Percentiles rank a stretch among this genome's conserved stretches.
These are phyloP conservation scores for Epizoanthus rinbou DNA, from an alignment of 92 coral and sea anemone species.

Conservation along the genomic window DNA sequence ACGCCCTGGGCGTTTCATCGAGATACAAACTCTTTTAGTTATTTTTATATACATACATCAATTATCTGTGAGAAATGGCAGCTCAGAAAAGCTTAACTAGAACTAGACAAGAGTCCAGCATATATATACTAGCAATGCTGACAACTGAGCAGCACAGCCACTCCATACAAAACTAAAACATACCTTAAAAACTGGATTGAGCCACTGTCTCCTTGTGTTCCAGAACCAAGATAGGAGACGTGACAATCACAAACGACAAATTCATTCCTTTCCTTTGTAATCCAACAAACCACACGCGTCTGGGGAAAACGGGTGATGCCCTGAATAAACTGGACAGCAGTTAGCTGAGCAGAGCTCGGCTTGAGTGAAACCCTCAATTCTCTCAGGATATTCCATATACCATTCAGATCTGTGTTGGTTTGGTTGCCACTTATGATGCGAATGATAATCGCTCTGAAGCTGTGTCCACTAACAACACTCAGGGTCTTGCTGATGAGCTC, in stretches of 20 bases:
- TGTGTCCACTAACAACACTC: not conserved
- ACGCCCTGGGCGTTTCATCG: too few species aligned
- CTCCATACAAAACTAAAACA: not conserved
- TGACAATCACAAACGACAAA: not conserved
- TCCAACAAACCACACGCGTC: not conserved
- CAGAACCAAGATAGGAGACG: not conserved
- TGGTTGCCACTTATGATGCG: constrained; percentile 14
- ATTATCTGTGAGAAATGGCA: too few species aligned
- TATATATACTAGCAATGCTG: too few species aligned
- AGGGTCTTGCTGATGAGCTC: not conserved
- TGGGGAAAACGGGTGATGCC: not conserved
- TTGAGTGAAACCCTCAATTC: not conserved
- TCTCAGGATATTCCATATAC: not conserved
- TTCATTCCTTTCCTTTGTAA: constrained; percentile 16
- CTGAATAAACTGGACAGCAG: not conserved
- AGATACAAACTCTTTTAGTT: too few species aligned
- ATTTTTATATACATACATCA: too few species aligned
- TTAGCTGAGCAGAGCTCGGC: not conserved
- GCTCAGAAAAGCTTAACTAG: too few species aligned
- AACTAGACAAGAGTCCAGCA: too few species aligned
- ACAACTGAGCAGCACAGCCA: too few species aligned
- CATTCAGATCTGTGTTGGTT: not conserved
- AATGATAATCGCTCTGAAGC: constrained; percentile 9
- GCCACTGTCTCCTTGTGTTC: not conserved
- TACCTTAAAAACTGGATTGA: not conserved